A percentile compares a stretch with the other conserved stretches of the same genome.
These are phyloP conservation scores for Limnodromus scolopaceus DNA, from an alignment of 2,797 vertebrate genomes.

Conservation along the genomic window DNA sequence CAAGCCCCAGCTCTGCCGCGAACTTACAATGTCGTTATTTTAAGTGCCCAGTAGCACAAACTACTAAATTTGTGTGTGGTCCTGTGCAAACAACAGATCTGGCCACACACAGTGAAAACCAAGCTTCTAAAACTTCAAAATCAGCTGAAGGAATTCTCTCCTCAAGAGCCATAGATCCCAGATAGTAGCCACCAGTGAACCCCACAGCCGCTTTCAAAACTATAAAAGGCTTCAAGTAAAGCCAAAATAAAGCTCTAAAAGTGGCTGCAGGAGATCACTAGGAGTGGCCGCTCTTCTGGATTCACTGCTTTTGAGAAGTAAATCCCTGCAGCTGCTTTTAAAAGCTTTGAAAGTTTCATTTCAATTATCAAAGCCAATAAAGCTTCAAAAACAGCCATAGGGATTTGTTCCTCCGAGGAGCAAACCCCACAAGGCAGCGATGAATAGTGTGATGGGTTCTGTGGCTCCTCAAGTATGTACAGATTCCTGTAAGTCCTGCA, in stretches of 20 bases:
- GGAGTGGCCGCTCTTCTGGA: conserved; percentile 54
- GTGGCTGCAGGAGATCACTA: conserved; percentile 64
- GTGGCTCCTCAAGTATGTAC: conserved; percentile 59
- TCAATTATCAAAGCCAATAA: conserved; percentile 71
- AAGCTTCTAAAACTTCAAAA: conserved; percentile 57
- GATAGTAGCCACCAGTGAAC: conserved; percentile 61
- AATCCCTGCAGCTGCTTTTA: conserved; percentile 65
- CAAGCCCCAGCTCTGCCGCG: neutral
- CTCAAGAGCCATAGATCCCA: conserved; percentile 60
- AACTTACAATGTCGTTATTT: conserved; percentile 18
- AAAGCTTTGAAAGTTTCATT: conserved; percentile 68
- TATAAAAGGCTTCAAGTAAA: conserved; percentile 57
- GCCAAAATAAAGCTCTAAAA: conserved; percentile 64
- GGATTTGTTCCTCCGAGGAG: conserved; percentile 66
- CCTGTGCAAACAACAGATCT: conserved; percentile 62
- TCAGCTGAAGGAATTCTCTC: conserved; percentile 57
- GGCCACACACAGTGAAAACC: conserved; percentile 60
- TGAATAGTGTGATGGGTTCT: conserved; percentile 59
- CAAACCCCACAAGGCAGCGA: conserved; percentile 66
- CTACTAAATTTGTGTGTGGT: conserved; percentile 59
- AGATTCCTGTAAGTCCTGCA: conserved; percentile 63
- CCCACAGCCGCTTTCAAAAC: conserved; percentile 59
- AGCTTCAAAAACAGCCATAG: conserved; percentile 66
- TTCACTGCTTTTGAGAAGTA: conserved; percentile 65
- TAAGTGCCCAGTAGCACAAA: conserved; percentile 60